Percentiles rank a stretch among this genome's conserved stretches.
Evolutionary conservation across 2,113 vertebrate genomes (phyloP).

Genomic region (Pseudorhombus dupliciocellatus): DNA sequence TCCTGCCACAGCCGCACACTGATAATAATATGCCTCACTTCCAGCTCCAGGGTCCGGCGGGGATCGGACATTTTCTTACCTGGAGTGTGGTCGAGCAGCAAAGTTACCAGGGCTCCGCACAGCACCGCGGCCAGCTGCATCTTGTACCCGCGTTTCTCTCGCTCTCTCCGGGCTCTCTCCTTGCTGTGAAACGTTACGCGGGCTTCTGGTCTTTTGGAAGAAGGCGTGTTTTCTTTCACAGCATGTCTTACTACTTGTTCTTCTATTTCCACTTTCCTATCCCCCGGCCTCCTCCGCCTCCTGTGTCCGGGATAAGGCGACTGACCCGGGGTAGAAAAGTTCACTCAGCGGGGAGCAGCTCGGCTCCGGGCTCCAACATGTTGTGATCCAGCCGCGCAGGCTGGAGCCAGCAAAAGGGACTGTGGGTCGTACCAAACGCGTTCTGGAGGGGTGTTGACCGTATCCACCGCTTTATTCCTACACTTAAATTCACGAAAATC

Average conservation of each 20-base stretch:
- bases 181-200: not conserved
- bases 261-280: not conserved
- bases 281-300: not conserved
- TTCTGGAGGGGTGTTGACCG: constrained; percentile 6
- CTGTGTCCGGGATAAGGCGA: constrained; percentile 40
- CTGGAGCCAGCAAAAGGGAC: constrained; percentile 71
- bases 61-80: constrained; percentile 66
- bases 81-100: constrained; percentile 69
- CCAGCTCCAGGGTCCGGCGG: not conserved
- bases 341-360: constrained; percentile 28
- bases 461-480: rapidly evolving
- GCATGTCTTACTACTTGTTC: not conserved
- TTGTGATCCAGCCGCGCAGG: constrained; percentile 63
- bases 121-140: constrained; percentile 76
- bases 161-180: constrained; percentile 1
- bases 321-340: constrained; percentile 72
- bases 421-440: constrained; percentile 71
- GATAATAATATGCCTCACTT: not conserved
- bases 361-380: constrained; percentile 66
- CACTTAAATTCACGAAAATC: rapidly evolving
- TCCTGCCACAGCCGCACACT: not conserved
- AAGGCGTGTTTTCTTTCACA: not conserved
- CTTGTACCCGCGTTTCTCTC: constrained; percentile 49
- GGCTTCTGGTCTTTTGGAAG: not conserved
- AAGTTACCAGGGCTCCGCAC: constrained; percentile 72